Conservation (phyloP, 2,113 vertebrate genomes). For the Tor tambroides region DNA sequence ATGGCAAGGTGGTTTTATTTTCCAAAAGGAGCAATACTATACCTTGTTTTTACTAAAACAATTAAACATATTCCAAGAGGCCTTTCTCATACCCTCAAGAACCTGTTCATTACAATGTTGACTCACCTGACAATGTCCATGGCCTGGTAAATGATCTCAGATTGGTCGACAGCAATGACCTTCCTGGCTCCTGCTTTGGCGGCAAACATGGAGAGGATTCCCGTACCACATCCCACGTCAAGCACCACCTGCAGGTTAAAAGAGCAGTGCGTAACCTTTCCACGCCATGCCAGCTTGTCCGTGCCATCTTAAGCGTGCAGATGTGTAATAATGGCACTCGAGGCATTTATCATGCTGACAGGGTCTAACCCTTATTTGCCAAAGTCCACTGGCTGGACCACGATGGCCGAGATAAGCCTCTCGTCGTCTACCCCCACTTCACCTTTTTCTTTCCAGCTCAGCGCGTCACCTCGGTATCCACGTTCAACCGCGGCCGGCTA, state of each 20-base stretch:
- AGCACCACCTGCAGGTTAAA: constrained; percentile 84
- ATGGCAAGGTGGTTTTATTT: not conserved
- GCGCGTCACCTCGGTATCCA: constrained; percentile 41
- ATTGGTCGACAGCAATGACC: constrained; percentile 94
- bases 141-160: constrained; percentile 94
- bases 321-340: constrained; percentile 27
- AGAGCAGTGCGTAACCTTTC: constrained; percentile 4
- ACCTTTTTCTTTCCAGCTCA: constrained; percentile 43
- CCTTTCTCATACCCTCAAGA: not conserved
- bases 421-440: constrained; percentile 20
- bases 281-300: constrained; percentile 17
- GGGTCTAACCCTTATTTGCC: constrained; percentile 29
- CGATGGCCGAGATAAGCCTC: constrained; percentile 56
- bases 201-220: constrained; percentile 96
- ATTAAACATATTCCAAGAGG: not conserved
- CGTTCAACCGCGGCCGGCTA: constrained; percentile 26
- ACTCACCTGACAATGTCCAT: constrained; percentile 95
- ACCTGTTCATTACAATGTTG: not conserved
- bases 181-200: constrained; percentile 88
- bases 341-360: constrained; percentile 57
- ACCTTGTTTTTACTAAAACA: not conserved
- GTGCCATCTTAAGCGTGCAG: constrained; percentile 13
- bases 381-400: constrained; percentile 30
- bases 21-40: not conserved
- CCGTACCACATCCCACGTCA: constrained; percentile 97